Evolutionary conservation across 2,113 vertebrate species (phyloP).

Genomic region (Atherinomorus stipes): DNA sequence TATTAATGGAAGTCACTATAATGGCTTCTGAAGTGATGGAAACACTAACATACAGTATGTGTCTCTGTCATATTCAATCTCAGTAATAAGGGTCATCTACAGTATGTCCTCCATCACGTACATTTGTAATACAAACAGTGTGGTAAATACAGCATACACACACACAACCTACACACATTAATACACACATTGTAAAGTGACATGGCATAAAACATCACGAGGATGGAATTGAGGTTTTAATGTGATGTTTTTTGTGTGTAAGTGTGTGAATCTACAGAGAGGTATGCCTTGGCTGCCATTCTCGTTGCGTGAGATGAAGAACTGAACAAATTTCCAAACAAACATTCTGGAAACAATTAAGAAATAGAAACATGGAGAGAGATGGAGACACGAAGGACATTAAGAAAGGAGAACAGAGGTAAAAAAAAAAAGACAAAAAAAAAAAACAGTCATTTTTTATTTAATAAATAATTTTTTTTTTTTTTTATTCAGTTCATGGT

Average conservation of each 20-base stretch:
- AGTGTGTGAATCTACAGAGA: conserved; percentile 41
- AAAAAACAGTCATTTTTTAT: no score
- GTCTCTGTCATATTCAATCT: conserved; percentile 40
- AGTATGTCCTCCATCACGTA: conserved; percentile 4
- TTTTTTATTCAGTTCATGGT: no score
- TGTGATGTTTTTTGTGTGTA: conserved; percentile 31
- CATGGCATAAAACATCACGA: conserved; percentile 33
- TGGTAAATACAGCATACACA: conserved; percentile 5
- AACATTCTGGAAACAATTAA: conserved; percentile 92
- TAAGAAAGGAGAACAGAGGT: conserved; percentile 9
- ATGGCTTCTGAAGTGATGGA: conserved; percentile 9
- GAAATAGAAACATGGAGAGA: conserved; percentile 45
- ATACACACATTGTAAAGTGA: conserved; percentile 7
- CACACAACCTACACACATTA: conserved; percentile 1
- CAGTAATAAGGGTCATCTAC: conserved; percentile 3
- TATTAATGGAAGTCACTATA: conserved; percentile 5
- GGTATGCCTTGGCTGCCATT: conserved; percentile 76
- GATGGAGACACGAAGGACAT: conserved; percentile 33
- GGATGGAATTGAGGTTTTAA: conserved; percentile 38
- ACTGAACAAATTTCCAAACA: conserved; percentile 89
- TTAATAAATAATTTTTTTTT: no score
- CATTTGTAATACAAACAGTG: conserved; percentile 20
- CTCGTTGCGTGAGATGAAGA: conserved; percentile 82
- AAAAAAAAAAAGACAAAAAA: no score
- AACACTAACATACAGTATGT: conserved; percentile 23